Conservation (phyloP, 2,888 invertebrate species). For the Epiblema foenella region DNA sequence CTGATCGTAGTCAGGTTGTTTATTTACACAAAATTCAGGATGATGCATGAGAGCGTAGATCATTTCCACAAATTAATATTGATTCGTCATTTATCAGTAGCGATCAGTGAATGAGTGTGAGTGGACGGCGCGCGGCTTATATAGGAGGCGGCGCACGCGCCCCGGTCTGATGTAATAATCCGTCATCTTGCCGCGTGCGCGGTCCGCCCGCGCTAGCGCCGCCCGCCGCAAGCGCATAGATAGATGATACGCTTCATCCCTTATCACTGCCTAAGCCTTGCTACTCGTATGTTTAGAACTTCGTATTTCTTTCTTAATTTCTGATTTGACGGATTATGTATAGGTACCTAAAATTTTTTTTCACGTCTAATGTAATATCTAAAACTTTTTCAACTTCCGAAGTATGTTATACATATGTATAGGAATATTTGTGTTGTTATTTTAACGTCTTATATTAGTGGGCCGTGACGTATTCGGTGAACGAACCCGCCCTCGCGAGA, state of each 20-base stretch:
- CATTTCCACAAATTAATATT: conserved; percentile 80
- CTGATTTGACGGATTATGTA: not conserved
- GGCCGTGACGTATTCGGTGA: conserved; percentile 59
- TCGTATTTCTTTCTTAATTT: not conserved
- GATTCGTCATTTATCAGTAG: conserved; percentile 74
- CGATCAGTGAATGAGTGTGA: conserved; percentile 72
- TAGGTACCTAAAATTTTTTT: too few species aligned
- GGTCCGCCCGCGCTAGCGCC: conserved; percentile 41
- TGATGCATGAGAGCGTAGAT: conserved; percentile 79
- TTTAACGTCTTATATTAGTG: conserved; percentile 11
- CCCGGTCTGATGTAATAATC: conserved; percentile 71
- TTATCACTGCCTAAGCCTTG: too few species aligned
- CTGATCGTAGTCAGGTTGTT: conserved; percentile 74
- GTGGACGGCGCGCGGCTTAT: conserved; percentile 58
- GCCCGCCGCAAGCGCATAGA: conserved; percentile 17
- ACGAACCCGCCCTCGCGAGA: conserved; percentile 55
- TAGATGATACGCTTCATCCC: conserved; percentile 6
- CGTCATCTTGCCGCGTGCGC: conserved; percentile 68
- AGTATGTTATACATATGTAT: conserved; percentile 40
- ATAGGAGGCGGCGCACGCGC: conserved; percentile 68
- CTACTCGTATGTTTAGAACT: not conserved
- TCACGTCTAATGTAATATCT: not conserved
- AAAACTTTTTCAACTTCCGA: too few species aligned
- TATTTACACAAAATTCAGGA: conserved; percentile 61
- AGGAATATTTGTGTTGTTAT: conserved; percentile 35